A percentile compares a stretch with the other conserved stretches of the same genome.
phyloP scores from a whole-genome alignment of 2,888 invertebrate species.

The Orthosia gracilis region DNA sequence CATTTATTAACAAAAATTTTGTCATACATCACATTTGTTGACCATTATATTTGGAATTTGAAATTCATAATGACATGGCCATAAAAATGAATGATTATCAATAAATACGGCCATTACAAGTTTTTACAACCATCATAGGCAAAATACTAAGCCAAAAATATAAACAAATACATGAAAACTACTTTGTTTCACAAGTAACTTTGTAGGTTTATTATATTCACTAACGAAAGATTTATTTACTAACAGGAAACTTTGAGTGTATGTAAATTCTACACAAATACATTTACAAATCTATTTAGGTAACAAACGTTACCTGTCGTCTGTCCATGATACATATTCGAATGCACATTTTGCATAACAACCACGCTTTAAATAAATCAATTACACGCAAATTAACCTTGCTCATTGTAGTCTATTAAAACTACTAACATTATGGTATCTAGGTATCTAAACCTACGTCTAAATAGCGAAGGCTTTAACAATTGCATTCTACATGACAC shows the following conservation, averaged over 20 bases:
- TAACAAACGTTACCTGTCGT: not conserved
- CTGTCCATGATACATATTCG: not conserved
- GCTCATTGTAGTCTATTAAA: conserved; percentile 10
- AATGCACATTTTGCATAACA: conserved; percentile 30
- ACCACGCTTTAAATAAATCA: conserved; percentile 17
- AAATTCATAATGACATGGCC: conserved; percentile 5
- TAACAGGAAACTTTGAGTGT: conserved; percentile 28
- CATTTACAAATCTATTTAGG: conserved; percentile 6
- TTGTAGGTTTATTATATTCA: conserved; percentile 7
- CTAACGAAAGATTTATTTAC: not conserved
- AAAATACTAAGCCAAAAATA: conserved; percentile 6
- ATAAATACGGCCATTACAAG: conserved; percentile 16
- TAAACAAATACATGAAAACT: conserved; percentile 9
- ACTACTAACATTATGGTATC: not conserved
- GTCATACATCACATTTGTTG: not conserved
- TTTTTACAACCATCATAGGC: not conserved
- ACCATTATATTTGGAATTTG: not conserved
- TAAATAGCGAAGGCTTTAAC: not conserved
- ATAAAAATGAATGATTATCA: conserved; percentile 3
- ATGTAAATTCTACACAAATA: conserved; percentile 4
- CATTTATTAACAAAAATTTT: not conserved
- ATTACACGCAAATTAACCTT: conserved; percentile 3
- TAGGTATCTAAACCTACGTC: not conserved
- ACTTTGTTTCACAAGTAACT: conserved; percentile 16
- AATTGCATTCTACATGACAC: not conserved